Conservation (phyloP, 2,888 invertebrate species). For the Drosophila rellima region DNA sequence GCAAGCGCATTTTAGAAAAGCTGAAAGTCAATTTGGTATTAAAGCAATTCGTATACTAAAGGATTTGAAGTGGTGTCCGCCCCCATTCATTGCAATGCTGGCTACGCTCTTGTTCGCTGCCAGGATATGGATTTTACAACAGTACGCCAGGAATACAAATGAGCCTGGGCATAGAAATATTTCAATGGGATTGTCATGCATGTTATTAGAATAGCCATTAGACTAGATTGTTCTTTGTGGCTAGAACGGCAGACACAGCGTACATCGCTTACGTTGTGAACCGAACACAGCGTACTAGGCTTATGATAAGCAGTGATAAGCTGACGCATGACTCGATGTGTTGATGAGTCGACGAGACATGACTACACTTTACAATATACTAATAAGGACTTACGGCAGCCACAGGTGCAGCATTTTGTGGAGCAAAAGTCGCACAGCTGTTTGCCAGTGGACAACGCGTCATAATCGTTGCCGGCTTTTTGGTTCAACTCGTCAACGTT, state of each 20-base stretch:
- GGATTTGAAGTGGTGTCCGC: too few species aligned
- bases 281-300: neutral
- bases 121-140: slow-evolving; percentile 52
- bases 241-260: neutral
- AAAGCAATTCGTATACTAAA: too few species aligned
- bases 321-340: neutral
- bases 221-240: neutral
- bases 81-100: neutral
- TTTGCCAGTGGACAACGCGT: slow-evolving; percentile 17
- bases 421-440: slow-evolving; percentile 37
- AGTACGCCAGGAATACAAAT: slow-evolving; percentile 53
- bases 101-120: slow-evolving; percentile 32
- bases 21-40: too few species aligned
- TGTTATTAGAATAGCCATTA: slow-evolving; percentile 4
- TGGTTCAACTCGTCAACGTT: neutral
- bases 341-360: neutral
- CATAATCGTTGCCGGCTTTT: slow-evolving; percentile 21
- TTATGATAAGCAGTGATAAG: neutral
- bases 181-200: slow-evolving; percentile 6
- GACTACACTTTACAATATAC: neutral
- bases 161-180: slow-evolving; percentile 22
- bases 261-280: neutral
- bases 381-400: slow-evolving; percentile 49
- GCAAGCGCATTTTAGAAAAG: too few species aligned
- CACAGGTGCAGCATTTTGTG: slow-evolving; percentile 39